A percentile compares a stretch with the other conserved stretches of the same genome.
Conservation (phyloP, 2,113 vertebrate species). For the Phalacrocorax aristotelis region DNA sequence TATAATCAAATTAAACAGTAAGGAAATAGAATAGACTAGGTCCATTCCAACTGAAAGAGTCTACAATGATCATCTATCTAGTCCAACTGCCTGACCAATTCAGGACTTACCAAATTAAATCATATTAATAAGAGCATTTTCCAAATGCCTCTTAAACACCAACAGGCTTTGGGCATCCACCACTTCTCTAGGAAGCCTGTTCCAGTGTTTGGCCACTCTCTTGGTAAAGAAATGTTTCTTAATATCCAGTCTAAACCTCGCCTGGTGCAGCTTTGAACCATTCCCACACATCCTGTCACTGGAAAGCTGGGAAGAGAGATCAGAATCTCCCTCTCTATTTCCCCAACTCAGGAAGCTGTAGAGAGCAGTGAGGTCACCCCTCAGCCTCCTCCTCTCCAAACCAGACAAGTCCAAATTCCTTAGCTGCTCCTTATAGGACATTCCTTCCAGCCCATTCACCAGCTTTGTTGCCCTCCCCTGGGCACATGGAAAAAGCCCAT, state of each 20-base stretch:
- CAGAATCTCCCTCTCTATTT: not conserved
- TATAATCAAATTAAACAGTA: not conserved
- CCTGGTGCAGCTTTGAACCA: not conserved
- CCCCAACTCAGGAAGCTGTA: not conserved
- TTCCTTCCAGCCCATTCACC: not conserved
- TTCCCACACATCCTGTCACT: fast-evolving
- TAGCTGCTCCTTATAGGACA: not conserved
- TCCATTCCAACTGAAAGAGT: not conserved
- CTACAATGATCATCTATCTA: not conserved
- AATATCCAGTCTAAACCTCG: not conserved
- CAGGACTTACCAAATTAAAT: not conserved
- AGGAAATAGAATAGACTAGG: not conserved
- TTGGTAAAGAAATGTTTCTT: not conserved
- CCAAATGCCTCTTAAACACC: not conserved
- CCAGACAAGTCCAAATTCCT: not conserved
- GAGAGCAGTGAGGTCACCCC: not conserved
- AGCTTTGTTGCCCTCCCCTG: not conserved
- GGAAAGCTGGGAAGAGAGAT: not conserved
- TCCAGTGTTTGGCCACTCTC: not conserved
- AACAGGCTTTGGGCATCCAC: fast-evolving
- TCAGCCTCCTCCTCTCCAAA: not conserved
- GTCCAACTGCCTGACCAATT: not conserved
- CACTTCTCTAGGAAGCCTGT: not conserved
- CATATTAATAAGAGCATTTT: not conserved
- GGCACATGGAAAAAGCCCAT: not conserved